Conservation (phyloP, 1,140 invertebrate genomes). For the Micrasema minimum region DNA sequence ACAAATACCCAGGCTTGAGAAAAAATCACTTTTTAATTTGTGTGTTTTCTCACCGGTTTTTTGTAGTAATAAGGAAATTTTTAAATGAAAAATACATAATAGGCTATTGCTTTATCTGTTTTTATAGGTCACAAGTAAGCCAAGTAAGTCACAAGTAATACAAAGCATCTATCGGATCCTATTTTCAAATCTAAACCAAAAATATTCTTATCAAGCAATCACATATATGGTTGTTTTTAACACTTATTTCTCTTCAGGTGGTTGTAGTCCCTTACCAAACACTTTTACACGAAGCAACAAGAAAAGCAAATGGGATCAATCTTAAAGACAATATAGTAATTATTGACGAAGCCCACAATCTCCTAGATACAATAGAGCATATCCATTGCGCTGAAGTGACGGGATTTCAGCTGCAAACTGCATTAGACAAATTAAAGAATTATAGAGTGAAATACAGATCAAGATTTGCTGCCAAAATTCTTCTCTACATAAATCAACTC, state of each 20-base stretch:
- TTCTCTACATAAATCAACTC: constrained; percentile 89
- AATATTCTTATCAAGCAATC: too few species aligned
- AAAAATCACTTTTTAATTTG: too few species aligned
- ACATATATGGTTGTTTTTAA: too few species aligned
- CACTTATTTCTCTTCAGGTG: constrained; percentile 62
- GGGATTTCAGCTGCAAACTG: constrained; percentile 73
- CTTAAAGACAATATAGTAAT: constrained; percentile 89
- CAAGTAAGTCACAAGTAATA: too few species aligned
- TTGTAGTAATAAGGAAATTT: too few species aligned
- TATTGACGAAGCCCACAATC: constrained; percentile 97
- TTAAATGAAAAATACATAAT: too few species aligned
- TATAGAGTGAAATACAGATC: constrained; percentile 85
- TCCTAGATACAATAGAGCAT: constrained; percentile 89
- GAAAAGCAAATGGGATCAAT: constrained; percentile 85
- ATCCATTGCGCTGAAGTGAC: constrained; percentile 84
- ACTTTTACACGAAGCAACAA: constrained; percentile 86
- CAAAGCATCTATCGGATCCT: too few species aligned
- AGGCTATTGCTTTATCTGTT: too few species aligned
- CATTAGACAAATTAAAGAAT: constrained; percentile 77
- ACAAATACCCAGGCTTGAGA: too few species aligned
- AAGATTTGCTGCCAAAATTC: constrained; percentile 83
- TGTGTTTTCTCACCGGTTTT: too few species aligned
- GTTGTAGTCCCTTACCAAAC: constrained; percentile 88
- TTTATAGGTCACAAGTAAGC: too few species aligned
- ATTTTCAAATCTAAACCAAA: too few species aligned